Base-by-base conservation (phyloP, 2,888 invertebrate species). In the Dryobota labecula region DNA sequence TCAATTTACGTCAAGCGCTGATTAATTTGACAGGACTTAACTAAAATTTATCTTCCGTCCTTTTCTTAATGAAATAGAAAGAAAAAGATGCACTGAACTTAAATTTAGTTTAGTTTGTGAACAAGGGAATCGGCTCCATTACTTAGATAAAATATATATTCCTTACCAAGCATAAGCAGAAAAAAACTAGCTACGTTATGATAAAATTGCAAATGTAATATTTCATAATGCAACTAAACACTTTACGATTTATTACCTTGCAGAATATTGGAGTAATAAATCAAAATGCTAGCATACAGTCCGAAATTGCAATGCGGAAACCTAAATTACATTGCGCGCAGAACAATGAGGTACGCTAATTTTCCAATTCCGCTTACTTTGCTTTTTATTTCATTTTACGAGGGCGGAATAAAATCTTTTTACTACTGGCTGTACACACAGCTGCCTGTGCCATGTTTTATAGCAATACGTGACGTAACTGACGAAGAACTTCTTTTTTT, bases 301-400 rank as follows among this genome's bases (percentile, higher is more conserved):
- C 41, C 11, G 13, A 67, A 73, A 67, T 78, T 73, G 70, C 71
- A 74, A 57, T 57, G 69, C 68, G 56, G 60, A 33, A 58, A 63
- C 2, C 56, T 62, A 56, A 71, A 74, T 74, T 64, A 64, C 43
- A 79, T 18, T 66, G 60, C 57, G 58, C 54, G 15, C 33, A 72
- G 5, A 60, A 66, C 36, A 78, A 66, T 70, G 69, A 63, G 13
- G 38, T 69, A 57, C 30, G 38, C 64, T 62, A 73, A 80, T 83
- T 73, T 65, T 67, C 45, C 70, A 79, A 75, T 70, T 63, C 53
- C 6, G 62, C 58, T 54, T 57, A 47, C 49, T 45, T 9, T 36
- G 61, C 62, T 51, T 65, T 76, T 66, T 70, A 65, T 82, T 60
- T 60, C 24, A 70, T 70, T 83, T 82, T 70, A 82, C 58, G 72